Evolutionary conservation across 2,797 vertebrate species (phyloP), one percentile per base, ranked within the genome.

Genomic region (Fistularia commersonii): DNA sequence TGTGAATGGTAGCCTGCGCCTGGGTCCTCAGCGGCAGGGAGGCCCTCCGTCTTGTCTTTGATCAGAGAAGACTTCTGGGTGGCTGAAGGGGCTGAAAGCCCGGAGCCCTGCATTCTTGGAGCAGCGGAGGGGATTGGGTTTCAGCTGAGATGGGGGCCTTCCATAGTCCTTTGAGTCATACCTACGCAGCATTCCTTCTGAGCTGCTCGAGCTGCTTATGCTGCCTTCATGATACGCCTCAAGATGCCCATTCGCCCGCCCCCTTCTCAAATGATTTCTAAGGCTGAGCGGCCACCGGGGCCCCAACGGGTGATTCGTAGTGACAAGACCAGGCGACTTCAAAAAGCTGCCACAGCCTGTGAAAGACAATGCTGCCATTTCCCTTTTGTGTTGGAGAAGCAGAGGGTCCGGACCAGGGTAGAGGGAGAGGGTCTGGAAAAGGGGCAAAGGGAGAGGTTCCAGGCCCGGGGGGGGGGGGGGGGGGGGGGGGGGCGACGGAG

Each of bases 311-410:
- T 73, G 55, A 77, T 74, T 66, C 58, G 64, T 57, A 58, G 64
- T 69, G 67, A 78, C 63, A 62, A 57, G 49, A 48, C 43, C 40
- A 54, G 65, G 61, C 51, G 13, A 68, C 71, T 77, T 80, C 72
- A 83, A 79, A 87, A 77, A 66, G 45, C 38, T 46, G 59, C 50
- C 62, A 57, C 45, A 45, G 49, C 42, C 41, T 37, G 64, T 76
- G 62, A 69, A 79, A 81, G 72, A 84, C 75, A 83, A 74, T 63
- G 65, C 66, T 60, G 60, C 57, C 55, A 71, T 75, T 80, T 81
- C 59, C 62, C 74, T 69, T 77, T 76, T 77, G 71, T 76, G 64
- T 51, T 46, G 42, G 51, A 45, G 61, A 54, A 43, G 13, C 11
- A 3, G 13, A 14, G 11, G 23, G 41, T 46, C 32, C 40, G 35